Conservation (phyloP, 2,888 invertebrate species). For the Brachypalpus laphriformis region DNA sequence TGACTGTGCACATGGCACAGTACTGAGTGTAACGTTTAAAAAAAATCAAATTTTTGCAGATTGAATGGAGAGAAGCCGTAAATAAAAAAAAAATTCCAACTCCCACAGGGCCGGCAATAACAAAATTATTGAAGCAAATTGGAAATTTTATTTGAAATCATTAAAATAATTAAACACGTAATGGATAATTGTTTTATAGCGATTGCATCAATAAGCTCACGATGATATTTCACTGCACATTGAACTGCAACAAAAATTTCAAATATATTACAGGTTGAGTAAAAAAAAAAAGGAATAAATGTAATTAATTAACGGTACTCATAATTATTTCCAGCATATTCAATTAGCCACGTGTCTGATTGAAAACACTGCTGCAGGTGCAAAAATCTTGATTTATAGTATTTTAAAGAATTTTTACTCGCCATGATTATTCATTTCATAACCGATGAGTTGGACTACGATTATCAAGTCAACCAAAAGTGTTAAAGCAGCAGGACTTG, state of each 20-base stretch:
- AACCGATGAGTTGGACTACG: too few relatives aligned
- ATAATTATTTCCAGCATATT: conserved; percentile 44
- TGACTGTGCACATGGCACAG: conserved; percentile 32
- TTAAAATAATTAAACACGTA: conserved; percentile 61
- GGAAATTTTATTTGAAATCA: conserved; percentile 64
- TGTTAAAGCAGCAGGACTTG: too few relatives aligned
- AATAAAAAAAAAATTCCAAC: not conserved
- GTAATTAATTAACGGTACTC: conserved; percentile 42
- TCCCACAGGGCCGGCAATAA: conserved; percentile 3
- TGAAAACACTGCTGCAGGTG: too few relatives aligned
- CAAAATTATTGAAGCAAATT: conserved; percentile 62
- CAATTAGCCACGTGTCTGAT: not conserved
- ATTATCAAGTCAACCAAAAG: too few relatives aligned
- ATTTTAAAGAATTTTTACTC: not conserved
- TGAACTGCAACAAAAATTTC: not conserved
- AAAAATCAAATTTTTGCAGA: conserved; percentile 8
- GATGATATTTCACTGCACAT: not conserved
- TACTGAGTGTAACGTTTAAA: not conserved
- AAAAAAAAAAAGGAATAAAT: not conserved
- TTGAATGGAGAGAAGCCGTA: not conserved
- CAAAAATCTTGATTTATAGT: not conserved
- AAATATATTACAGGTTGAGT: not conserved
- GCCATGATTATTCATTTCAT: too few relatives aligned
- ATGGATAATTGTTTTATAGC: conserved; percentile 58
- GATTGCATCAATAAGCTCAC: conserved; percentile 60